Conservation (phyloP, 2,888 invertebrate genomes). For the Tiliacea citrago region DNA sequence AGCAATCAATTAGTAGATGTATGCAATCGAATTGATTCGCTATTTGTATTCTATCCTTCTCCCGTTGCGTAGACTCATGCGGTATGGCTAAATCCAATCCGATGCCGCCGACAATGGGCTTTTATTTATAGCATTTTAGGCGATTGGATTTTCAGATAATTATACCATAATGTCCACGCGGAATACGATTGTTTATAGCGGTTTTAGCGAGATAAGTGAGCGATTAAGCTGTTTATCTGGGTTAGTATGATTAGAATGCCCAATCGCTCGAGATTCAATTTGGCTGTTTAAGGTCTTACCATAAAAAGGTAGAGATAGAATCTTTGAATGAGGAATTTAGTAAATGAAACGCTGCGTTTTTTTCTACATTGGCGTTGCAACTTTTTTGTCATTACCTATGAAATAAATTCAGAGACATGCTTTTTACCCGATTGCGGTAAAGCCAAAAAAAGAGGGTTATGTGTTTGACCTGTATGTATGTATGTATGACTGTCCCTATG, state of each 20-base stretch:
- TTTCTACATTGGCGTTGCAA: constrained; percentile 11
- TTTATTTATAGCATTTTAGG: constrained; percentile 76
- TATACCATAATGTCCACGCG: constrained; percentile 68
- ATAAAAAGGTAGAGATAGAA: constrained; percentile 55
- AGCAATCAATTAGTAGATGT: constrained; percentile 77
- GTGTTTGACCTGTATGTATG: too few relatives aligned
- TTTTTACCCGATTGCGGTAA: too few relatives aligned
- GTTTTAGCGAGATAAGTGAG: constrained; percentile 65
- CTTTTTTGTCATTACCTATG: not conserved
- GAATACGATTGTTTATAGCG: constrained; percentile 70
- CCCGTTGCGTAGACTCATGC: constrained; percentile 49
- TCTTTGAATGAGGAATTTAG: constrained; percentile 28
- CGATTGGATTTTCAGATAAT: constrained; percentile 71
- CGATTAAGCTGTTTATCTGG: constrained; percentile 65
- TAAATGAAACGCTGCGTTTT: constrained; percentile 36
- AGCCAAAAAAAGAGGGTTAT: too few relatives aligned
- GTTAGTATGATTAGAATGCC: constrained; percentile 63
- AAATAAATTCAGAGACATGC: too few relatives aligned
- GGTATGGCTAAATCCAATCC: constrained; percentile 66
- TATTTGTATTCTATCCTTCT: constrained; percentile 67
- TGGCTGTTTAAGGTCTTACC: constrained; percentile 42
- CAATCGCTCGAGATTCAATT: constrained; percentile 63
- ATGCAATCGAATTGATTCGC: constrained; percentile 72
- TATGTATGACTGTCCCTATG: too few relatives aligned
- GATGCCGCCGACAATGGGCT: constrained; percentile 64